Base-by-base conservation (phyloP, 92 coral and sea anemone genomes). In the Epizoanthus rinbou region DNA sequence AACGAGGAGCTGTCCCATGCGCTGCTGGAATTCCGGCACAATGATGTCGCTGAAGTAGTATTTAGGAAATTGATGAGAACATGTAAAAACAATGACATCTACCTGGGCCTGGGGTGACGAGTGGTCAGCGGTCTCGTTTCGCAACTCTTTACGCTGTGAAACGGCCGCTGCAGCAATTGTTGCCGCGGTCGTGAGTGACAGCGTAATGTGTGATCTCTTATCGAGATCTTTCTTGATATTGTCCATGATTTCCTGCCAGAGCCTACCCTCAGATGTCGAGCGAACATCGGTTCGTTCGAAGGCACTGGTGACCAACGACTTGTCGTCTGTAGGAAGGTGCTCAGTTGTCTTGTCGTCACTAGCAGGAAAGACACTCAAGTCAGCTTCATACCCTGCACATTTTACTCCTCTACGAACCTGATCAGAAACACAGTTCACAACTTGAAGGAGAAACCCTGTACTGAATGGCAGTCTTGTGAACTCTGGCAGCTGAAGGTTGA, bases 21-120 rank as follows among this genome's bases (percentile, higher is more conserved):
- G 74, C 69, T 95, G 98, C 74, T 95, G 95, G 84, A 95, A 95
- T 63, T 95, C 98, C 22, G 98, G 98, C 31, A 95, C 45, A 75
- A 95, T 83, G 17, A 91, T 71, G 37, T 93, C 98, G 54, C 74
- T 83, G 69, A 95, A 95, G 69, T 93, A 94, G 9, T 91, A 92
- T 50, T 90, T 76, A 14, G 98, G 95, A 70, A 95, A 95, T 31
- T 92, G 95, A 64, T 95, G 98, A 78, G 92, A 90, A 81, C 98
- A 95, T 2, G 98, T 91, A 75, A 95, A 95, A 45, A 90, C 91
- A 18, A 93, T 89, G 33, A 91, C 98, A 80, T 94, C 95, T 14
- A 87, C 89, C 14, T 87, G 82, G 10, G 87, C 54, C n/a, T 72
- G 81, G 10, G 35, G 66, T n/a, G 80, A 24, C 11, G 78, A 63